Conservation (phyloP, 2,113 vertebrate species). For the Bungarus multicinctus region DNA sequence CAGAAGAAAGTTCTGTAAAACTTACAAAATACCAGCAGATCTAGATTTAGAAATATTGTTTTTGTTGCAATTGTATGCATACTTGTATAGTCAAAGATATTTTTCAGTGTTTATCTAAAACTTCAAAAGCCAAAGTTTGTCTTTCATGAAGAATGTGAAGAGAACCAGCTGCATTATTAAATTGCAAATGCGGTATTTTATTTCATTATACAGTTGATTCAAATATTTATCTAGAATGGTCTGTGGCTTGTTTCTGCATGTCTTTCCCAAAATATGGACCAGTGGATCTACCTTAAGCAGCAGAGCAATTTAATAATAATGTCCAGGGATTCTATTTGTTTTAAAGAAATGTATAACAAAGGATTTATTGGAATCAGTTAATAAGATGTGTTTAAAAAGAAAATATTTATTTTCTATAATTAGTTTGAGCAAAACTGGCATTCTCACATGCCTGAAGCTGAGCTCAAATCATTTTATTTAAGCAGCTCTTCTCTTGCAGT, state of each 20-base stretch:
- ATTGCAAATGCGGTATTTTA: slow-evolving; percentile 27
- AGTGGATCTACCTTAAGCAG: slow-evolving; percentile 9
- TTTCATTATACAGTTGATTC: slow-evolving; percentile 41
- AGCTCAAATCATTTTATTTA: not conserved
- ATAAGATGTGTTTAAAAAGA: slow-evolving; percentile 11
- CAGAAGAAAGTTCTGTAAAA: not conserved
- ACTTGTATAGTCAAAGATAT: not conserved
- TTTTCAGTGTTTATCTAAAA: slow-evolving; percentile 11
- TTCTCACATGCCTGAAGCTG: not conserved
- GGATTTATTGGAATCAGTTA: not conserved
- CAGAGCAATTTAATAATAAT: slow-evolving; percentile 10
- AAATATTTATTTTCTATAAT: not conserved
- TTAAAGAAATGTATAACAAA: slow-evolving; percentile 25
- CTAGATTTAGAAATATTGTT: not conserved
- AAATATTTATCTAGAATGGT: slow-evolving; percentile 30
- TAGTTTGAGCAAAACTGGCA: not conserved
- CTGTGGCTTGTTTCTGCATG: slow-evolving; percentile 37
- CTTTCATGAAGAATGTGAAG: slow-evolving; percentile 30
- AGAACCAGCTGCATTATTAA: slow-evolving; percentile 34
- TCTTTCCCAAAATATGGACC: slow-evolving; percentile 15
- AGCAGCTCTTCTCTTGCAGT: not conserved
- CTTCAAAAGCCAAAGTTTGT: slow-evolving; percentile 17
- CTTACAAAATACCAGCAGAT: not conserved
- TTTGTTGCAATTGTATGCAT: not conserved
- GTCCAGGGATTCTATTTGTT: slow-evolving; percentile 26